phyloP scores from a whole-genome alignment of 2,888 invertebrate species.

The Troilus luridus region DNA sequence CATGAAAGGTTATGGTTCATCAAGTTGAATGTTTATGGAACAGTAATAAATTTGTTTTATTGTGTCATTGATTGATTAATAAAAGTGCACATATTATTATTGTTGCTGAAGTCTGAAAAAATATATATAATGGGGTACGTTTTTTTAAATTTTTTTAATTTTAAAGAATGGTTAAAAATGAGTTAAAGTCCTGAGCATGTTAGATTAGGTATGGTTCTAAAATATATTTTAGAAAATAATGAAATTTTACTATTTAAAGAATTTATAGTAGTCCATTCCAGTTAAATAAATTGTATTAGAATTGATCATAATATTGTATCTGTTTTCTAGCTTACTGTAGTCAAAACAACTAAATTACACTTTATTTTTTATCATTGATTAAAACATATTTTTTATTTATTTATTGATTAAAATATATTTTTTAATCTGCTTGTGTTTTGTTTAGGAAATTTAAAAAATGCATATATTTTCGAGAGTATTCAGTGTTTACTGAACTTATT shows the following conservation, averaged over 20 bases:
- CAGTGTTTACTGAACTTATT: not conserved
- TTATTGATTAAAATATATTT: too few relatives aligned
- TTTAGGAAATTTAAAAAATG: not conserved
- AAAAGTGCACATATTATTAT: too few relatives aligned
- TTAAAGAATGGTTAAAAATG: too few relatives aligned
- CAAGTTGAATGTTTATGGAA: too few relatives aligned
- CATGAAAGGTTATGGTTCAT: too few relatives aligned
- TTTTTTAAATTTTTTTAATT: too few relatives aligned
- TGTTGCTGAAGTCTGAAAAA: too few relatives aligned
- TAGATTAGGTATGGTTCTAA: not conserved
- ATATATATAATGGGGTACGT: too few relatives aligned
- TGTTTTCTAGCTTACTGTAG: not conserved
- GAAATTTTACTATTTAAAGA: not conserved
- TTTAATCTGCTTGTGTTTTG: not conserved
- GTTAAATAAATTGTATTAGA: not conserved
- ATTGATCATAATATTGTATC: not conserved
- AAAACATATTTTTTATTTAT: too few relatives aligned
- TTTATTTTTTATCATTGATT: not conserved
- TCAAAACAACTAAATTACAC: not conserved
- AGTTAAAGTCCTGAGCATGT: too few relatives aligned
- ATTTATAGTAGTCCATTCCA: not conserved
- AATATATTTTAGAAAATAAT: not conserved
- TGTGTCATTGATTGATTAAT: too few relatives aligned
- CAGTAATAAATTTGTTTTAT: too few relatives aligned
- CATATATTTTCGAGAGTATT: not conserved